These are phyloP conservation scores for Pomatostomus ruficeps DNA, from an alignment of 2,113 vertebrate genomes.

Conservation along the genomic window DNA sequence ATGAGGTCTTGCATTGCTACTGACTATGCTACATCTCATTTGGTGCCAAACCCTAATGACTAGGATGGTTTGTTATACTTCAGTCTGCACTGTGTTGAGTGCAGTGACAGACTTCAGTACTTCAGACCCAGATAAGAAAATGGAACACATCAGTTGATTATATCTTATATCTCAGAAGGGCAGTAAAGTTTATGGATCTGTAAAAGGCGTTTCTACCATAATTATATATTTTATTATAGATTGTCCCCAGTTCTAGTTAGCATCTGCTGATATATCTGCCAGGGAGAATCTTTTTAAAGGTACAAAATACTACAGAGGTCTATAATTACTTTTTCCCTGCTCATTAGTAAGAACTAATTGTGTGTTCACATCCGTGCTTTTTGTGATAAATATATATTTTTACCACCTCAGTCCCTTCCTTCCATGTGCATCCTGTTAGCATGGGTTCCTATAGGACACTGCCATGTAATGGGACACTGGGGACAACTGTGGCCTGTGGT, in stretches of 20 bases:
- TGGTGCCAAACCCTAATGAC: background rate
- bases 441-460: background rate
- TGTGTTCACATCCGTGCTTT: background rate
- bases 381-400: background rate
- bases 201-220: background rate
- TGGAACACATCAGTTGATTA: background rate
- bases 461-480: background rate
- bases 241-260: background rate
- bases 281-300: background rate
- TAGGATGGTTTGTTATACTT: background rate
- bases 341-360: background rate
- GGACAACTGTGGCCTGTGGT: background rate
- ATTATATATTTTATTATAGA: background rate
- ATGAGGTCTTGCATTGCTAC: background rate
- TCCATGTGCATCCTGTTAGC: background rate
- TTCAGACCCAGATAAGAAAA: background rate
- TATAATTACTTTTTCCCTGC: background rate
- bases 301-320: background rate
- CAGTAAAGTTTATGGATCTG: background rate
- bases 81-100: background rate
- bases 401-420: background rate
- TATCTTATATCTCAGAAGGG: background rate
- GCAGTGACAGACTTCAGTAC: background rate
- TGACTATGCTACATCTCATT: background rate
- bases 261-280: background rate